Conservation (phyloP, 2,113 vertebrate genomes). For the Arizona elegans region DNA sequence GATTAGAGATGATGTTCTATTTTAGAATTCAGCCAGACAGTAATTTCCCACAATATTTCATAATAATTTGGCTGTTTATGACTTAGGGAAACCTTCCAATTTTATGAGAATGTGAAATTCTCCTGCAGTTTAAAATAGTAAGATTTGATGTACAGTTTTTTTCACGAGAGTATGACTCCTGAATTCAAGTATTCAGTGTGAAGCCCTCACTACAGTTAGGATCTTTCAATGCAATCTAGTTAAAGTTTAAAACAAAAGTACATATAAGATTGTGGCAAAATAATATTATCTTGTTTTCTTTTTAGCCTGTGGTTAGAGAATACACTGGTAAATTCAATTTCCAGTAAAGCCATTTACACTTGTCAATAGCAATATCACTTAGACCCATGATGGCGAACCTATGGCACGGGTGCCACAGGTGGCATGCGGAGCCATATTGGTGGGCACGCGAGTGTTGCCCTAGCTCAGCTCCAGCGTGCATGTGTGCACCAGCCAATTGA, state of each 20-base stretch:
- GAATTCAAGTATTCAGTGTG: neutral
- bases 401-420: too few species aligned
- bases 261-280: neutral
- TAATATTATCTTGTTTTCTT: neutral
- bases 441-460: too few species aligned
- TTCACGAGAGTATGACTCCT: neutral
- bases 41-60: conserved; percentile 9
- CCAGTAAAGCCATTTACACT: neutral
- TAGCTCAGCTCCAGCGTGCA: too few species aligned
- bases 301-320: neutral
- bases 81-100: neutral
- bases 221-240: neutral
- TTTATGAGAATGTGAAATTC: neutral
- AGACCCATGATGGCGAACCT: too few species aligned
- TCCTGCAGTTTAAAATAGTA: neutral
- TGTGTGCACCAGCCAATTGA: too few species aligned
- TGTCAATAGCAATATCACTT: too few species aligned
- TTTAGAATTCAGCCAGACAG: neutral
- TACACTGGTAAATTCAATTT: neutral
- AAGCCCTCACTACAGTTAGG: neutral
- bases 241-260: neutral
- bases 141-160: neutral
- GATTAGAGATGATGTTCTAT: neutral
- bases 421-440: too few species aligned
- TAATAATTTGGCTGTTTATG: neutral